A percentile compares a stretch with the other conserved stretches of the same genome.
Conservation (phyloP, 2,113 vertebrate genomes). For the Gopherus flavomarginatus region DNA sequence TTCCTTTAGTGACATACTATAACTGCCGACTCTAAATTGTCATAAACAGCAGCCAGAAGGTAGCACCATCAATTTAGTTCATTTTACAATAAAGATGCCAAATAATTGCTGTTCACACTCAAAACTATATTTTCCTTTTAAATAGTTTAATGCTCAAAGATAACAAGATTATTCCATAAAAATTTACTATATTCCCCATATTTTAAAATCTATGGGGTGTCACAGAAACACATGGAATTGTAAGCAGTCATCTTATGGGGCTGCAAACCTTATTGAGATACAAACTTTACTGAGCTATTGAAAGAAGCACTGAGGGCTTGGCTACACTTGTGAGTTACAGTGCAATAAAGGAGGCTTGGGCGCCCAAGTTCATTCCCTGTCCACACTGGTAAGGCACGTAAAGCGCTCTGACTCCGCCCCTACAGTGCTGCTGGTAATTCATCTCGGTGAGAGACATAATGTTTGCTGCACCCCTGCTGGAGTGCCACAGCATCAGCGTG, state of each 20-base stretch:
- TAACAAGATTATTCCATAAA: constrained; percentile 31
- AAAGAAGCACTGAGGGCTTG: neutral
- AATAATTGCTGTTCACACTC: constrained; percentile 56
- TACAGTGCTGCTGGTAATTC: too few species aligned
- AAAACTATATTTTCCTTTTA: constrained; percentile 57
- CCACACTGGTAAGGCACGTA: too few species aligned
- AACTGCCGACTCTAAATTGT: constrained; percentile 63
- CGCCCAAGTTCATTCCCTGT: too few species aligned
- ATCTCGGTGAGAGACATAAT: too few species aligned
- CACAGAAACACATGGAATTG: neutral
- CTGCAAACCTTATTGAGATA: neutral
- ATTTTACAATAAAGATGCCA: constrained; percentile 70
- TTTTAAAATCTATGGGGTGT: neutral
- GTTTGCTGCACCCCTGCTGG: too few species aligned
- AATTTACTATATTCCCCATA: neutral
- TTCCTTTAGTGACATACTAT: constrained; percentile 64
- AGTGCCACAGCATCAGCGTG: too few species aligned
- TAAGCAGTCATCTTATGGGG: neutral
- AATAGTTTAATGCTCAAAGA: constrained; percentile 25
- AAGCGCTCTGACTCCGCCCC: too few species aligned
- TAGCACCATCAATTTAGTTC: constrained; percentile 70
- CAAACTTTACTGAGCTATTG: neutral
- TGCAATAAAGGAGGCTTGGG: too few species aligned
- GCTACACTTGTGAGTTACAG: too few species aligned
- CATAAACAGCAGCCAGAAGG: constrained; percentile 62